These are phyloP conservation scores for Agrilus biguttatus DNA, from an alignment of 2,888 invertebrate species.

Conservation along the genomic window DNA sequence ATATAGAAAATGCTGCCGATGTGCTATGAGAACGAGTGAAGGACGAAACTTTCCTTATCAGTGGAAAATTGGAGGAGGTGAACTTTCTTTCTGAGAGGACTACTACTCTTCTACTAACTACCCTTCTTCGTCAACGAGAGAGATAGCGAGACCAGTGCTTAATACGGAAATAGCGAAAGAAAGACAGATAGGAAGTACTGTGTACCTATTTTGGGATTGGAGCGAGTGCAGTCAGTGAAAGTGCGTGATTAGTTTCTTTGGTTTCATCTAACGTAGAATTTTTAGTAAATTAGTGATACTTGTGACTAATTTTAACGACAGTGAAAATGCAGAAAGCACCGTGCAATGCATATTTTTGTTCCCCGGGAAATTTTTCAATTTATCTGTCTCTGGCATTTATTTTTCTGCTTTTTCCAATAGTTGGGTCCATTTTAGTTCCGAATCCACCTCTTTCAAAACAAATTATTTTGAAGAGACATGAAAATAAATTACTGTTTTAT, in stretches of 20 bases:
- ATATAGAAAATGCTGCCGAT: constrained; percentile 24
- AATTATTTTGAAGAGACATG: not conserved
- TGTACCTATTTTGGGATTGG: too few species aligned
- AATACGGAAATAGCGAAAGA: too few species aligned
- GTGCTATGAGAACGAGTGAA: constrained; percentile 1
- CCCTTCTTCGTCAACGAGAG: too few species aligned
- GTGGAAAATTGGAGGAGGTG: too few species aligned
- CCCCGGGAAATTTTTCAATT: constrained; percentile 7
- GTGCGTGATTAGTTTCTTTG: constrained; percentile 25
- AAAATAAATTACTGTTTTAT: too few species aligned
- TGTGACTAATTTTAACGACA: constrained; percentile 27
- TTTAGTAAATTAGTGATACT: constrained; percentile 27
- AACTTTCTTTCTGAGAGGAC: too few species aligned
- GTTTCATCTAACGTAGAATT: constrained; percentile 15
- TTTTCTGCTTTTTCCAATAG: not conserved
- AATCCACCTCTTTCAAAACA: not conserved
- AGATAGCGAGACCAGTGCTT: too few species aligned
- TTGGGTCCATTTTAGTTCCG: not conserved
- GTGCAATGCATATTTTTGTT: constrained; percentile 14
- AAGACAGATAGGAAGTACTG: too few species aligned
- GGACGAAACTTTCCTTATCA: too few species aligned
- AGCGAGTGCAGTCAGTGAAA: constrained; percentile 16
- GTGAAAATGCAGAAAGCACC: constrained; percentile 16
- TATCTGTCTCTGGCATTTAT: not conserved
- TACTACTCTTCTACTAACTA: too few species aligned